These are phyloP conservation scores for Matsumurasca onukii DNA, from an alignment of 1,140 invertebrate species.

Conservation along the genomic window DNA sequence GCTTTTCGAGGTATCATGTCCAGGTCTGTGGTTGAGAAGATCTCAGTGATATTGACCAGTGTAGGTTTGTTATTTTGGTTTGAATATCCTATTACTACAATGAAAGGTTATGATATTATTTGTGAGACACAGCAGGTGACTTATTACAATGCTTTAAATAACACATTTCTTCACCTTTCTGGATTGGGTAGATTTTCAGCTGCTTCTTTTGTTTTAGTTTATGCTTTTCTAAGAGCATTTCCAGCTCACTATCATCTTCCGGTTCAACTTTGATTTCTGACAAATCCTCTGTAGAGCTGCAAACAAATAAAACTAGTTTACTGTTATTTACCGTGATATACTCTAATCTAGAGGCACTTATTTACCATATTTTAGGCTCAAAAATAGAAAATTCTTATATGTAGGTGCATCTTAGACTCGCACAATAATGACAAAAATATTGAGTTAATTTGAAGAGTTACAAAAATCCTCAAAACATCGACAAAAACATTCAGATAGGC, in stretches of 20 bases:
- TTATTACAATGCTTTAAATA: not conserved
- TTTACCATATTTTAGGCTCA: too few species aligned
- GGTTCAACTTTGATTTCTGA: constrained; percentile 63
- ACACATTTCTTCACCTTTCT: not conserved
- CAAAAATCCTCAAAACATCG: too few species aligned
- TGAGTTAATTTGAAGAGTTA: too few species aligned
- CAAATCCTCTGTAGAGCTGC: constrained; percentile 58
- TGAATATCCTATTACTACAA: not conserved
- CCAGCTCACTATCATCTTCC: constrained; percentile 77
- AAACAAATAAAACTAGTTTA: constrained; percentile 40
- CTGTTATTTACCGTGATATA: too few species aligned
- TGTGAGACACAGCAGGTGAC: not conserved
- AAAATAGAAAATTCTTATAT: too few species aligned
- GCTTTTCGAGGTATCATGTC: too few species aligned
- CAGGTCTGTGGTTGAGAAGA: too few species aligned
- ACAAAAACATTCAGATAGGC: too few species aligned
- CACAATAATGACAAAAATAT: too few species aligned
- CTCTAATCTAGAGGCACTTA: too few species aligned
- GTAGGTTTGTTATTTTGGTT: not conserved
- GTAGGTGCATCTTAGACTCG: too few species aligned
- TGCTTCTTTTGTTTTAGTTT: constrained; percentile 59
- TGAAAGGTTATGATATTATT: not conserved
- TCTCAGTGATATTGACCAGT: too few species aligned
- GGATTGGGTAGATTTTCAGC: constrained; percentile 10
- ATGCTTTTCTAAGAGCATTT: constrained; percentile 70